Evolutionary conservation across 2,888 invertebrate species (phyloP), one percentile per base, ranked within the genome.

Genomic region (Trypoxylon attenuatum): DNA sequence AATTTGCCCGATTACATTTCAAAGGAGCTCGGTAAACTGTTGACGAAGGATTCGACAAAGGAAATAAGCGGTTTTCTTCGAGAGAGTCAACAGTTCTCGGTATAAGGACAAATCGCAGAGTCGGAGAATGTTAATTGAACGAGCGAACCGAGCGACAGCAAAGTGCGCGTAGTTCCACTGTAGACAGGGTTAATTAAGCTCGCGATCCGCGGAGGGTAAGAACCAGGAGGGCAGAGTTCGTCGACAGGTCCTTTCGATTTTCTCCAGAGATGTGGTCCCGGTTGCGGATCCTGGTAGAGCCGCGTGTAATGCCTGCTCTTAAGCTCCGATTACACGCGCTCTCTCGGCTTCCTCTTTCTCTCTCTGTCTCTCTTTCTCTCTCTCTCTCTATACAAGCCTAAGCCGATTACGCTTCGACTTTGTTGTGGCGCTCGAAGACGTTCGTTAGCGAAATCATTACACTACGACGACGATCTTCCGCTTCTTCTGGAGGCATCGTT

Each of bases 371-470:
- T n/a, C n/a, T n/a, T n/a, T n/a, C n/a, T n/a, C n/a, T n/a, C n/a
- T n/a, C n/a, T n/a, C n/a, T n/a, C n/a, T n/a, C n/a, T n/a, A n/a
- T n/a, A n/a, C n/a, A n/a, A n/a, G n/a, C n/a, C 51, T 79, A 81
- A 80, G 77, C 73, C 80, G 82, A 80, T 82, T 82, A 80, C 57
- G 65, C 60, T 55, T 69, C 63, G 74, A 81, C 82, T 82, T 82
- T 82, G 82, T 82, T 82, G 82, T 81, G 82, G 82, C 68, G 52
- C 67, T 70, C 74, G 74, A 82, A 82, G 82, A 82, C 80, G 82
- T 82, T 82, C 80, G 81, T 82, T 82, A 82, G 79, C 66, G 74
- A 68, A 81, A 79, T 77, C 76, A 71, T 77, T 69, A 71, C 73
- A 55, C n/a, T n/a, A 63, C 38, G 43, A 22, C 57, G 68, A 54